phyloP scores from a whole-genome alignment of 92 coral and sea anemone species.

The Epizoanthus scotinus region DNA sequence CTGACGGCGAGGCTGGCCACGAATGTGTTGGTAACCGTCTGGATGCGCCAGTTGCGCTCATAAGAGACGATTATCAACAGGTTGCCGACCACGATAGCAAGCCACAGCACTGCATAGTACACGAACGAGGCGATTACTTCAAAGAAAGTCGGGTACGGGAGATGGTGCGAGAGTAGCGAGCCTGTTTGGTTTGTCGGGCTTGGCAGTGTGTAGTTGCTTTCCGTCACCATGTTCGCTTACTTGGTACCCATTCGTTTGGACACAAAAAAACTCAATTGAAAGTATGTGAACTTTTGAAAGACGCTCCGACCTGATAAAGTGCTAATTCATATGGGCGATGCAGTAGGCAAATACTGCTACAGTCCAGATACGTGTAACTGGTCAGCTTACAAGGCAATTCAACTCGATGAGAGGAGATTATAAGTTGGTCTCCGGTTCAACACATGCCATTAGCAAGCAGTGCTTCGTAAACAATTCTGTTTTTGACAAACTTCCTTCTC shows the following conservation, averaged over 20 bases:
- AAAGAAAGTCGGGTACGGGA: constrained; percentile 11
- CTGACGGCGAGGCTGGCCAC: constrained; percentile 81
- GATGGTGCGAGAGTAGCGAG: not conserved
- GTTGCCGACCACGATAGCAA: constrained; percentile 70
- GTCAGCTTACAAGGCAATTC: not conserved
- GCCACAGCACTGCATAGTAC: constrained; percentile 54
- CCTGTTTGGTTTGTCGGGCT: not conserved
- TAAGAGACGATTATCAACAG: constrained; percentile 74
- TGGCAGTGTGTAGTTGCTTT: not conserved
- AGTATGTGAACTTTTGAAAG: not conserved
- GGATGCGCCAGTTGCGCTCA: constrained; percentile 70
- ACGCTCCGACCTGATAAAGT: not conserved
- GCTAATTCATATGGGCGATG: not conserved
- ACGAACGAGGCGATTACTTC: constrained; percentile 46
- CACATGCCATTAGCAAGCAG: not conserved
- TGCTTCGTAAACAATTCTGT: constrained; percentile 16
- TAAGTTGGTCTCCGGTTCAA: not conserved
- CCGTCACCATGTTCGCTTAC: not conserved
- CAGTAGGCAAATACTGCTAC: not conserved
- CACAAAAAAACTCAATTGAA: not conserved
- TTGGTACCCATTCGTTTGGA: not conserved
- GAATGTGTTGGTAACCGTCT: constrained; percentile 77
- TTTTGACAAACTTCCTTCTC: constrained; percentile 7
- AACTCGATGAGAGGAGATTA: not conserved
- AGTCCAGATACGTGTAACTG: not conserved